phyloP scores from a whole-genome alignment of 2,888 invertebrate species.

The Hecatera dysodea region DNA sequence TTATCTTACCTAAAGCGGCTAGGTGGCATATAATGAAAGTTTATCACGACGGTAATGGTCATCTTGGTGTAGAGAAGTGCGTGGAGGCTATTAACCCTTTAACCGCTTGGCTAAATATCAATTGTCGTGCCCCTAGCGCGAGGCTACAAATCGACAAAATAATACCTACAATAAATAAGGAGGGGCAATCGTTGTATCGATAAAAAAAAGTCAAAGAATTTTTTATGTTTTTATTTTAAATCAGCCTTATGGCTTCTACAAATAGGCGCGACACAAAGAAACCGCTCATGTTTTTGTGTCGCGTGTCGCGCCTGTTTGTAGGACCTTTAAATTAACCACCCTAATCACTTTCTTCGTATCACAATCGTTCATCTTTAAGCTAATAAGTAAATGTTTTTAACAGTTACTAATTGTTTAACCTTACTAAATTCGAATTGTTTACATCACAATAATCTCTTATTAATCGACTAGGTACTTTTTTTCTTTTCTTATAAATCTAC shows the following conservation, averaged over 20 bases:
- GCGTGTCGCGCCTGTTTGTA: constrained; percentile 29
- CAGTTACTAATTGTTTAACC: constrained; percentile 28
- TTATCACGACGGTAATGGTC: no score
- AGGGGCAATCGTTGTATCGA: constrained; percentile 33
- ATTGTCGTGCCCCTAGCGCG: constrained; percentile 33
- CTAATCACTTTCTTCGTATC: constrained; percentile 36
- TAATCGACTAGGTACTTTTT: constrained; percentile 34
- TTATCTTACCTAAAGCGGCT: no score
- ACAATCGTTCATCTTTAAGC: constrained; percentile 33
- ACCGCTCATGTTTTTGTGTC: constrained; percentile 25
- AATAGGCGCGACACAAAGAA: constrained; percentile 34
- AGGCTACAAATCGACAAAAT: constrained; percentile 36
- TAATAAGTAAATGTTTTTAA: constrained; percentile 26
- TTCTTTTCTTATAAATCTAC: constrained; percentile 31
- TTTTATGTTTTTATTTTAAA: constrained; percentile 38
- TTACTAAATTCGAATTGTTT: constrained; percentile 34
- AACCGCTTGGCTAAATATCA: constrained; percentile 23
- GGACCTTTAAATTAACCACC: constrained; percentile 38
- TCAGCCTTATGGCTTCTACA: constrained; percentile 31
- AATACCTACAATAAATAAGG: constrained; percentile 36
- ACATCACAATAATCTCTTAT: constrained; percentile 36
- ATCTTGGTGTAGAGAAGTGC: no score
- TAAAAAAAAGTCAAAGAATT: constrained; percentile 25
- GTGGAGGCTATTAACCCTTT: no score
- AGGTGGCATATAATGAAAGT: no score